phyloP scores from a whole-genome alignment of 2,113 vertebrate species.

The Oryzias javanicus region DNA sequence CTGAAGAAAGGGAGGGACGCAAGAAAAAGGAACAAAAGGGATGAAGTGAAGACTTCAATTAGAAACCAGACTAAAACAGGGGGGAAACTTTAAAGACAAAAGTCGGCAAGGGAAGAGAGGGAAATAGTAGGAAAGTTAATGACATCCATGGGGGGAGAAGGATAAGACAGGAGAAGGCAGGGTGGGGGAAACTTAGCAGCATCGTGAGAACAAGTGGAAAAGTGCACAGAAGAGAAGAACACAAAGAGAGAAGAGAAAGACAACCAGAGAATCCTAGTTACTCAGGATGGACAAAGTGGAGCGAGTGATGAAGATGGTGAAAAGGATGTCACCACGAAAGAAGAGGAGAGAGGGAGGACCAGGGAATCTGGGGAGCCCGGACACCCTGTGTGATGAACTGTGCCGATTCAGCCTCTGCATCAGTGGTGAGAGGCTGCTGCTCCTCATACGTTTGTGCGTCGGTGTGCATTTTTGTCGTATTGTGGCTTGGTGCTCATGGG shows the following conservation, averaged over 20 bases:
- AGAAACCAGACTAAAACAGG: neutral
- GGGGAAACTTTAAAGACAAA: neutral
- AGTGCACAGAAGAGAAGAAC: neutral
- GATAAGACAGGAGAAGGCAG: neutral
- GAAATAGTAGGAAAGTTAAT: conserved; percentile 12
- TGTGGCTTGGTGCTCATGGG: neutral
- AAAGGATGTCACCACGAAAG: conserved; percentile 70
- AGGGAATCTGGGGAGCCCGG: conserved; percentile 62
- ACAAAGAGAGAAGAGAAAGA: neutral
- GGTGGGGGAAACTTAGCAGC: conserved; percentile 30
- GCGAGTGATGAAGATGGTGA: conserved; percentile 71
- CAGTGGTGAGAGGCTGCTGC: conserved; percentile 45
- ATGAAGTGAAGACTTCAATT: conserved; percentile 1
- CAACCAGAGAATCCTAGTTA: neutral
- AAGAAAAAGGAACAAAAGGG: neutral
- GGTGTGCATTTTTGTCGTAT: neutral
- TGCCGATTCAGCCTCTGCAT: conserved; percentile 68
- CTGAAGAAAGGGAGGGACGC: conserved; percentile 6
- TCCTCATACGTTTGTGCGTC: conserved; percentile 7
- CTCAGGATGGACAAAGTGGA: conserved; percentile 68
- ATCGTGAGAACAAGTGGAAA: neutral
- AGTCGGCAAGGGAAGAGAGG: neutral
- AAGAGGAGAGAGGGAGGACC: conserved; percentile 55
- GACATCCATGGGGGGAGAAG: conserved; percentile 2
- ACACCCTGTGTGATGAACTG: conserved; percentile 65